A percentile compares a stretch with the other conserved stretches of the same genome.
phyloP scores from a whole-genome alignment of 2,888 invertebrate species.

The Colletes collaris region DNA sequence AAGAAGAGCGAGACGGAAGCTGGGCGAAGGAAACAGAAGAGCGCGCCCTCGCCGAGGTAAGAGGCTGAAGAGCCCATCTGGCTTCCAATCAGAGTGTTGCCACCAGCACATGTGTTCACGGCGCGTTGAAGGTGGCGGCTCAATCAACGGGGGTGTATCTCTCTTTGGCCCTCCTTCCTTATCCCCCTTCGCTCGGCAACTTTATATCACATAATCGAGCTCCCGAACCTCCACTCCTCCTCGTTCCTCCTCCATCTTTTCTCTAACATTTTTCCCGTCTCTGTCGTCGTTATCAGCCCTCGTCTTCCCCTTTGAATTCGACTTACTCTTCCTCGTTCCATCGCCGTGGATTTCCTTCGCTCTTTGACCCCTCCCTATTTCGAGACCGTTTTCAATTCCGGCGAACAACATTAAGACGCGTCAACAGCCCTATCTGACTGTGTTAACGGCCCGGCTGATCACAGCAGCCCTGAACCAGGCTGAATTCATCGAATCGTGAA shows the following conservation, averaged over 20 bases:
- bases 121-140: constrained; percentile 73
- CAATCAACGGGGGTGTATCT: constrained; percentile 76
- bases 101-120: constrained; percentile 78
- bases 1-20: constrained; percentile 14
- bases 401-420: constrained; percentile 48
- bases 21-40: constrained; percentile 19
- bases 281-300: constrained; percentile 6
- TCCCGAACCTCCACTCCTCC: constrained; percentile 48
- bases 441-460: constrained; percentile 56
- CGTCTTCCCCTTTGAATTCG: constrained; percentile 23
- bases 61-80: constrained; percentile 78
- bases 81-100: constrained; percentile 79
- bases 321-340: not conserved
- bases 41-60: constrained; percentile 64
- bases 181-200: constrained; percentile 65
- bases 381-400: constrained; percentile 43
- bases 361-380: constrained; percentile 18
- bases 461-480: constrained; percentile 26
- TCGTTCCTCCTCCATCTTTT: constrained; percentile 22
- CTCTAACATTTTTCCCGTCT: constrained; percentile 21
- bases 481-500: constrained; percentile 45
- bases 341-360: not conserved
- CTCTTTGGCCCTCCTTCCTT: constrained; percentile 66
- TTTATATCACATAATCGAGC: constrained; percentile 77
- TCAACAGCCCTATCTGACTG: constrained; percentile 55